phyloP scores from a whole-genome alignment of 2,797 vertebrate genomes.

The Enteromius unitaeniatus region DNA sequence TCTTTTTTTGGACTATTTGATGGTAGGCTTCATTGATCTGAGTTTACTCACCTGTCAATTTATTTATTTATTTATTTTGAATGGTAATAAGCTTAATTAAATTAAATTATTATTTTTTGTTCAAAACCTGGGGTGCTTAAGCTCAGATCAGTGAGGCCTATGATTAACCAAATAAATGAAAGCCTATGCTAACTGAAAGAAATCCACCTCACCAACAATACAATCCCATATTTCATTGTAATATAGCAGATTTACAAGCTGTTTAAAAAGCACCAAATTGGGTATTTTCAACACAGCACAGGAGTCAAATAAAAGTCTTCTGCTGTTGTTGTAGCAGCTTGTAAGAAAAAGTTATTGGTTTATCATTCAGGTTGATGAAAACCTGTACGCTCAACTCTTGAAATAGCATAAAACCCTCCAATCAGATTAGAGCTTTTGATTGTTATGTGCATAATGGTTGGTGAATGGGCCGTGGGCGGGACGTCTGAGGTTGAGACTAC shows the following conservation, averaged over 20 bases:
- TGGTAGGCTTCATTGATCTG: background rate
- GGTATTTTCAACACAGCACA: background rate
- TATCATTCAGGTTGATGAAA: background rate
- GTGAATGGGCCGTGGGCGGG: background rate
- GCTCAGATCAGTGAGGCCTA: background rate
- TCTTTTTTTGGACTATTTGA: background rate
- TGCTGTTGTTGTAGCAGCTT: no score
- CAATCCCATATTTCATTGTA: background rate
- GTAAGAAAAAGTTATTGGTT: background rate
- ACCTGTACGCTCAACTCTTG: background rate
- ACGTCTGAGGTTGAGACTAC: background rate
- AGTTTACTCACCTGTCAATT: background rate
- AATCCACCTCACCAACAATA: background rate
- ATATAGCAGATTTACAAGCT: background rate
- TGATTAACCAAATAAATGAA: background rate
- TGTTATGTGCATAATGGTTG: background rate
- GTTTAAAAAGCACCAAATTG: background rate
- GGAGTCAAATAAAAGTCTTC: background rate
- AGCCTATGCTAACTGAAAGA: background rate
- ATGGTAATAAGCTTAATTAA: no score
- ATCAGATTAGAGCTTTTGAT: conserved; percentile 8
- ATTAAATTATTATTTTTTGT: no score
- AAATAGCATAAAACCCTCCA: background rate
- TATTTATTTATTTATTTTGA: no score
- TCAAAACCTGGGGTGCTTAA: background rate